These are phyloP conservation scores for Charanyca ferruginea DNA, from an alignment of 2,888 invertebrate genomes.

Conservation along the genomic window DNA sequence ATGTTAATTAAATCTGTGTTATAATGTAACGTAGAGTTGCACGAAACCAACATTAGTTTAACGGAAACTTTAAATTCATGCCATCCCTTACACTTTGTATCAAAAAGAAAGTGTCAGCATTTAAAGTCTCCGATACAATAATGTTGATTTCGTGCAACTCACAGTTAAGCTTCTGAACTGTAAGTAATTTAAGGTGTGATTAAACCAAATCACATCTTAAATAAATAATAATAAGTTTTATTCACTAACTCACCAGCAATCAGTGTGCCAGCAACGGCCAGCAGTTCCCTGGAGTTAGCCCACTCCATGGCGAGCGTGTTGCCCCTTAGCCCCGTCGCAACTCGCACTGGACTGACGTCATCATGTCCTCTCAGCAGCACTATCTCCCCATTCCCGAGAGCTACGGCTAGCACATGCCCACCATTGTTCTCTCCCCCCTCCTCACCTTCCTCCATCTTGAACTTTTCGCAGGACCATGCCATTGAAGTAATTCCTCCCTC, in stretches of 20 bases:
- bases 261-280: conserved; percentile 97
- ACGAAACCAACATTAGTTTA: too few relatives aligned
- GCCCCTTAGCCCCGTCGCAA: conserved; percentile 95
- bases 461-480: conserved; percentile 99
- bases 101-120: too few relatives aligned
- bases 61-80: too few relatives aligned
- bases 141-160: too few relatives aligned
- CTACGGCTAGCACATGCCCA: conserved; percentile 96
- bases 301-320: conserved; percentile 97
- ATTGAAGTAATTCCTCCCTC: conserved; percentile 97
- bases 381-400: conserved; percentile 96
- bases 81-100: too few relatives aligned
- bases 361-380: conserved; percentile 97
- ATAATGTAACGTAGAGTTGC: too few relatives aligned
- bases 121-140: too few relatives aligned
- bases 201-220: too few relatives aligned
- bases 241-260: conserved; percentile 79
- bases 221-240: too few relatives aligned
- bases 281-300: conserved; percentile 98
- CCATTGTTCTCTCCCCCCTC: conserved; percentile 92
- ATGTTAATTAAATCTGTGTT: too few relatives aligned
- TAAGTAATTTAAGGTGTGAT: too few relatives aligned
- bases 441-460: conserved; percentile 99
- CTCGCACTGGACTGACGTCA: conserved; percentile 97
- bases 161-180: too few relatives aligned